Evolutionary conservation across 2,113 vertebrate species (phyloP).

Genomic region (Aramus guarauna): DNA sequence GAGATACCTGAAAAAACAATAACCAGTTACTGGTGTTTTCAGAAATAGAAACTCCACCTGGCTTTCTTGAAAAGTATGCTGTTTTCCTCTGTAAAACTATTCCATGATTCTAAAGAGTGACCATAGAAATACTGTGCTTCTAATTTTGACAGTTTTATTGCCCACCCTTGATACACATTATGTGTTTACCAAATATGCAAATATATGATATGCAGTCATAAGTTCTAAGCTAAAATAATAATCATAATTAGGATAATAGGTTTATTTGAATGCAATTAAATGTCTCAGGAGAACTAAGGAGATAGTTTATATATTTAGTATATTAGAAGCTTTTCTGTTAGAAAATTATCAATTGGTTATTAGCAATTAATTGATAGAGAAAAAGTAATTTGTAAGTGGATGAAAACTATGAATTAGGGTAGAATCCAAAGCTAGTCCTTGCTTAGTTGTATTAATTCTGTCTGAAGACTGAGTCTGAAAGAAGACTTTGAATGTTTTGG

Average conservation of each 20-base stretch:
- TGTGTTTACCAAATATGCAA: background rate
- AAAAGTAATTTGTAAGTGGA: background rate
- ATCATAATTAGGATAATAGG: background rate
- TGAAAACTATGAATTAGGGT: background rate
- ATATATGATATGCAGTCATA: background rate
- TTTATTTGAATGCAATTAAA: conserved; percentile 11
- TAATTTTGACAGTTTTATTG: background rate
- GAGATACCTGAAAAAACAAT: background rate
- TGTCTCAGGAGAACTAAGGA: background rate
- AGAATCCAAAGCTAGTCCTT: background rate
- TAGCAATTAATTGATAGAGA: background rate
- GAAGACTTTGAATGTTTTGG: background rate
- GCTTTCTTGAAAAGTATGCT: background rate
- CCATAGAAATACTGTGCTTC: background rate
- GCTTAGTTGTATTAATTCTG: background rate
- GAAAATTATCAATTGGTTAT: background rate
- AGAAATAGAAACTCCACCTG: background rate
- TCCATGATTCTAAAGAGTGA: background rate
- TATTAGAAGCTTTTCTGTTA: background rate
- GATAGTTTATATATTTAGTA: background rate
- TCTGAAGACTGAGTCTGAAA: background rate
- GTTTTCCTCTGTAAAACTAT: background rate
- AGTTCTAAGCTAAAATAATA: background rate
- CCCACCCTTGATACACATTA: background rate
- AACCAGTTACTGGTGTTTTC: background rate